phyloP scores from a whole-genome alignment of 2,113 vertebrate species.

The Plectropomus leopardus region DNA sequence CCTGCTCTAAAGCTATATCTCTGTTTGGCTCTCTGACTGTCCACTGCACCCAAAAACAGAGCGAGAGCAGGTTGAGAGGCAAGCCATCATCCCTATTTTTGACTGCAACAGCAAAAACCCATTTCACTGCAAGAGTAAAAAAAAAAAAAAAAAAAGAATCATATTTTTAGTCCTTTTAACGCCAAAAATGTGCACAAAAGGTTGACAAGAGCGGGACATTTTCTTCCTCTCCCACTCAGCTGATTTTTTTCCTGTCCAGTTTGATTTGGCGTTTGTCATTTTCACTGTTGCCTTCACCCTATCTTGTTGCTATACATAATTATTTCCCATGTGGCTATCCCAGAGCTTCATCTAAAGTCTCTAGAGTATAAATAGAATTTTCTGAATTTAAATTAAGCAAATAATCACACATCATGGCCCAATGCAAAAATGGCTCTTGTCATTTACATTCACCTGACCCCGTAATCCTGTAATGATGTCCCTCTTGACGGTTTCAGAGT shows the following conservation, averaged over 20 bases:
- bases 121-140: slow-evolving; percentile 6
- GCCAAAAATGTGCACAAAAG: neutral
- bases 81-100: neutral
- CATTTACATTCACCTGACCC: neutral
- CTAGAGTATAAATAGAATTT: too few relatives aligned
- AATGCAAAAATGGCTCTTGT: neutral
- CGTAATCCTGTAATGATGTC: neutral
- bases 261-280: neutral
- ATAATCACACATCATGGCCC: neutral
- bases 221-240: neutral
- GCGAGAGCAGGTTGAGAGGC: slow-evolving; percentile 10
- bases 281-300: neutral
- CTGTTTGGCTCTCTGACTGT: slow-evolving; percentile 5
- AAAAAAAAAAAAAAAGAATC: too few relatives aligned
- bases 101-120: slow-evolving; percentile 22
- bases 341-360: neutral
- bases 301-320: neutral
- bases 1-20: slow-evolving; percentile 14
- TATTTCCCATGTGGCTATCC: neutral
- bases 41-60: slow-evolving; percentile 19
- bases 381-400: neutral
- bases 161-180: slow-evolving; percentile 17
- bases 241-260: neutral
- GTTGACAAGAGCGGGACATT: neutral
- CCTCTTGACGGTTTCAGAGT: neutral